Base-by-base conservation (phyloP, 2,797 vertebrate species). In the Astyanax mexicanus region DNA sequence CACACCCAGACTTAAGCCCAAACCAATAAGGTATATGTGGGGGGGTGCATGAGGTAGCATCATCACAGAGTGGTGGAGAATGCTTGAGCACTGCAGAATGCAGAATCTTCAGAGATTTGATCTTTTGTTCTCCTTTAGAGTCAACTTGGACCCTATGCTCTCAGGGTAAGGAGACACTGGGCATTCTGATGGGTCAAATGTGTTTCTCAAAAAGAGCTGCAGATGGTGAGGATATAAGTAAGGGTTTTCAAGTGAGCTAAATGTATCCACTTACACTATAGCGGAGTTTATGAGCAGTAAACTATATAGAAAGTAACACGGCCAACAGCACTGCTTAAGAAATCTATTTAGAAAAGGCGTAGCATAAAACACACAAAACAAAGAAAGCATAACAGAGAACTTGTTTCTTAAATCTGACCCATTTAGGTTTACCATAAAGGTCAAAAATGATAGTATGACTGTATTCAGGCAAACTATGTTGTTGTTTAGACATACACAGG, bases 231-330 rank as follows among this genome's bases (percentile, higher is more conserved):
- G 19, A 55, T 13, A 19, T 29, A 52, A 52, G 19, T 19, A 45
- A 58, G n/a, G 6, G 12, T 58, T 4, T 35, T 72, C 10, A 42
- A 17, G 6, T 47, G 52, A 70, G 25, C 55, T 75, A 23, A 55
- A 15, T 13, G 0, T 65, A 57, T 27, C 45, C 1, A 19, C 27
- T 37, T 60, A 38, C 10, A 72, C 57, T 64, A 72, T 4, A 73
- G 45, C 44, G 42, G 38, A 32, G 0, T 2, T n/a, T 29, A 58
- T 44, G 3, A 52, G 19, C 32, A 55, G 64, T 69, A 76, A 54
- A 8, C 77, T 84, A 65, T 81, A 79, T 64, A 72, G 69, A 81
- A 38, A 61, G 45, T 62, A 65, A 72, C 27, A 78, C 44, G 38
- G 57, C 15, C 69, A 80, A 75, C 64, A 29, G 21, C 37, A 74